Conservation (phyloP, 1,140 invertebrate genomes). For the Papilio polyxenes region DNA sequence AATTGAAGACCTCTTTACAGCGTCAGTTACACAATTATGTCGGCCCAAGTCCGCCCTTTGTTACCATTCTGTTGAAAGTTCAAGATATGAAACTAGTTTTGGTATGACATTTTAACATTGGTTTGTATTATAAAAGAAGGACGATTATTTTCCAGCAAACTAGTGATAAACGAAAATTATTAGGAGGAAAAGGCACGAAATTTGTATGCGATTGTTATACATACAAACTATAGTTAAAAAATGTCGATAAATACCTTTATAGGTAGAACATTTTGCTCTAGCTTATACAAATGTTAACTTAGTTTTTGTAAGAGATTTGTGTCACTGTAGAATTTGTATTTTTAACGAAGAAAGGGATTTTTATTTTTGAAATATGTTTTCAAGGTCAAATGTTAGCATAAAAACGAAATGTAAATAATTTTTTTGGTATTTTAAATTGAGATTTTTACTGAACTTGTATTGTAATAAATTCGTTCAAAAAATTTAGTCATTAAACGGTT, state of each 20-base stretch:
- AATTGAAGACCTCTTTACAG: constrained; percentile 18
- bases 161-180: too few relatives aligned
- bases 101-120: background rate
- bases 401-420: background rate
- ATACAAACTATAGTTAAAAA: background rate
- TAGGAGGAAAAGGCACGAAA: too few relatives aligned
- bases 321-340: background rate
- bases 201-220: too few relatives aligned
- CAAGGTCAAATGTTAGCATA: background rate
- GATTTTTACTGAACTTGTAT: background rate
- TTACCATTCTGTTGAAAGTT: background rate
- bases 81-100: background rate
- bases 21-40: constrained; percentile 21
- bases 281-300: background rate
- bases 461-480: background rate
- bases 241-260: background rate
- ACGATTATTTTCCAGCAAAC: too few relatives aligned
- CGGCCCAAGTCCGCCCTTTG: constrained; percentile 1
- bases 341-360: background rate
- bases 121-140: background rate
- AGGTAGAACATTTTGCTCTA: background rate
- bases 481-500: too few relatives aligned
- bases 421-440: too few relatives aligned
- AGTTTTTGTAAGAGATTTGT: background rate
- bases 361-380: background rate